Evolutionary conservation across 2,888 invertebrate genomes (phyloP).

Genomic region (Mycalesis mineus): DNA sequence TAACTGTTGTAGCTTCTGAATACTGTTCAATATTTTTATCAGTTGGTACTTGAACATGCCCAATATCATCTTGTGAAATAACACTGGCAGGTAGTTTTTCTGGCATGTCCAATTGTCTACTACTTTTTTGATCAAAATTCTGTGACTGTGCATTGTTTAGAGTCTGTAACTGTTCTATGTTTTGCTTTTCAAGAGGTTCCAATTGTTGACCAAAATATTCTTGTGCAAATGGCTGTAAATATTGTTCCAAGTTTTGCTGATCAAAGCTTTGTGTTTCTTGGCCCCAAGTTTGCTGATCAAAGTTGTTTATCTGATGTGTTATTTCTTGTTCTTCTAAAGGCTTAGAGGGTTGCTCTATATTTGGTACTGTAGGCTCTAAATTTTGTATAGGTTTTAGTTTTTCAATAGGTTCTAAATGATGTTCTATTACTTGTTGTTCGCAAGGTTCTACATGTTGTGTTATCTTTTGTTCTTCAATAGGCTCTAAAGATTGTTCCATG

Average conservation of each 20-base stretch:
- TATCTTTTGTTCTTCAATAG: conserved; percentile 1
- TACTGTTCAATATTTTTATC: background rate
- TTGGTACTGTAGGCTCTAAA: conserved; percentile 16
- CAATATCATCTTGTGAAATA: background rate
- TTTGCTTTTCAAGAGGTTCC: conserved; percentile 22
- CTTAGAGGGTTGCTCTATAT: background rate
- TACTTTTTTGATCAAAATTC: conserved; percentile 1
- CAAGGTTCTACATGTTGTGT: conserved; percentile 28
- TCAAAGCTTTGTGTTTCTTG: conserved; percentile 27
- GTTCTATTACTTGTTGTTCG: conserved; percentile 21
- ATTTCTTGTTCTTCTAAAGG: too few relatives aligned
- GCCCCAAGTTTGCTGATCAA: conserved; percentile 28
- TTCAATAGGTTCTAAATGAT: conserved; percentile 27
- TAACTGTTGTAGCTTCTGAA: background rate
- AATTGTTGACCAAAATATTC: conserved; percentile 28
- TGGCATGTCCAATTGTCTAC: background rate
- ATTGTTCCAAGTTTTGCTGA: background rate
- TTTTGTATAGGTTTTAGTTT: conserved; percentile 23
- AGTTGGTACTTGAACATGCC: background rate
- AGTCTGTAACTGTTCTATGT: background rate
- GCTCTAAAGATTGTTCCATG: conserved; percentile 2
- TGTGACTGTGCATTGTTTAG: background rate
- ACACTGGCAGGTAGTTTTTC: background rate
- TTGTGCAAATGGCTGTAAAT: conserved; percentile 21
- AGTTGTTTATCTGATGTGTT: conserved; percentile 8